phyloP scores from a whole-genome alignment of 2,888 invertebrate genomes.

The Beris morrisii region DNA sequence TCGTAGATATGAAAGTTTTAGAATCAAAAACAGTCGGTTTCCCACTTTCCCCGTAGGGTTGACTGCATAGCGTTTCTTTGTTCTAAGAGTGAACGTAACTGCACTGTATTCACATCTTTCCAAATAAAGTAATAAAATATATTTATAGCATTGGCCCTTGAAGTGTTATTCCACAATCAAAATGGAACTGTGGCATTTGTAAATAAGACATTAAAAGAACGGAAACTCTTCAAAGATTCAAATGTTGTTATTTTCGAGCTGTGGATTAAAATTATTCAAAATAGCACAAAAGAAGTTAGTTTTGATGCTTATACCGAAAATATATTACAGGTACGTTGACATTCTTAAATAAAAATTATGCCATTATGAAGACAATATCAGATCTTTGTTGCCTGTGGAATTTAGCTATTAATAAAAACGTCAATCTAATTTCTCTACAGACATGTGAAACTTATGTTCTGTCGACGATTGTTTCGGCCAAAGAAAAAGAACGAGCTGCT shows the following conservation, averaged over 20 bases:
- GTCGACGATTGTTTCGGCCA: slow-evolving; percentile 42
- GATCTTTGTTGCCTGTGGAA: no score
- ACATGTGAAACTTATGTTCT: slow-evolving; percentile 41
- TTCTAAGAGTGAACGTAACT: no score
- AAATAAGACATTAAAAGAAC: slow-evolving; percentile 36
- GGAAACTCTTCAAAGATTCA: slow-evolving; percentile 42
- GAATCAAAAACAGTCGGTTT: no score
- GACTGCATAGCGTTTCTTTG: no score
- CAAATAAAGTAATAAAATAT: no score
- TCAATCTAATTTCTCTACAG: slow-evolving; percentile 25
- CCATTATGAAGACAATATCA: background rate
- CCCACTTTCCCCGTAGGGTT: no score
- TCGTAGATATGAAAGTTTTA: no score
- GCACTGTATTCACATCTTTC: no score
- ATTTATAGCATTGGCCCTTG: slow-evolving; percentile 41
- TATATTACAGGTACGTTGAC: slow-evolving; percentile 34
- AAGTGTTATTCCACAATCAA: slow-evolving; percentile 40
- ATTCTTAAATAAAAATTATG: background rate
- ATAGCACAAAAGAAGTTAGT: slow-evolving; percentile 34
- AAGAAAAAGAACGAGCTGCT: slow-evolving; percentile 44
- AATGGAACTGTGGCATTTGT: slow-evolving; percentile 42
- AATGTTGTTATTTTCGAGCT: slow-evolving; percentile 43
- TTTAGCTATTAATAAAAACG: background rate
- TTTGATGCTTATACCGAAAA: slow-evolving; percentile 37
- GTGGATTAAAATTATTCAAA: slow-evolving; percentile 41